Evolutionary conservation across 1,140 invertebrate genomes (phyloP).

Genomic region (Platorchestia sp.): DNA sequence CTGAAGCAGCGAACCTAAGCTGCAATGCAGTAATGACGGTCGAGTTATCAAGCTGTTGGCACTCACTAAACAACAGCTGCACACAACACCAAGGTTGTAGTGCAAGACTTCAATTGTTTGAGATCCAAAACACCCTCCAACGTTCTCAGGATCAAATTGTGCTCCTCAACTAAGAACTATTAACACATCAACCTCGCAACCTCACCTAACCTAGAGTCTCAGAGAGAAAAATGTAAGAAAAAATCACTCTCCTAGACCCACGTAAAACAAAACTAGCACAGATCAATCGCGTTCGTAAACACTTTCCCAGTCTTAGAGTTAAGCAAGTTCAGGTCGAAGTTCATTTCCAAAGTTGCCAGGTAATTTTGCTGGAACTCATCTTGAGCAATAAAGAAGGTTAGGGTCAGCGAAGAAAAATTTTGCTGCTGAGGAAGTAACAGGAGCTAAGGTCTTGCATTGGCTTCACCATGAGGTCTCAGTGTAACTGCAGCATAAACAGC

Average conservation of each 20-base stretch:
- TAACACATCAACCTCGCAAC: not conserved
- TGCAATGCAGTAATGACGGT: not conserved
- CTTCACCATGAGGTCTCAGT: not conserved
- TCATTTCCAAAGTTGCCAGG: not conserved
- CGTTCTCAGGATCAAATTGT: not conserved
- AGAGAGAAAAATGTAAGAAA: not conserved
- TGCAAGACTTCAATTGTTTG: too few species aligned
- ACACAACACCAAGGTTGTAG: too few species aligned
- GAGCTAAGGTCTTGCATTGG: not conserved
- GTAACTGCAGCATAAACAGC: not conserved
- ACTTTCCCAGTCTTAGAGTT: not conserved
- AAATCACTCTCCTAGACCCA: not conserved
- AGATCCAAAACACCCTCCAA: not conserved
- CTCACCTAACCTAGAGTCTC: not conserved
- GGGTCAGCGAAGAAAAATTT: not conserved
- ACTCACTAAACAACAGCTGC: not conserved
- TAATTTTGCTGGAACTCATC: not conserved
- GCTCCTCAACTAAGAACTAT: not conserved
- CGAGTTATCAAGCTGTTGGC: not conserved
- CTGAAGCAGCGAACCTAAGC: not conserved
- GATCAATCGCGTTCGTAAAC: not conserved
- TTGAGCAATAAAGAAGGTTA: not conserved
- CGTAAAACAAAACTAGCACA: not conserved
- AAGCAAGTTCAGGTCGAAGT: not conserved
- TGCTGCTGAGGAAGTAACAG: not conserved